Evolutionary conservation across 2,113 vertebrate genomes (phyloP).

Genomic region (Nannospalax galili): DNA sequence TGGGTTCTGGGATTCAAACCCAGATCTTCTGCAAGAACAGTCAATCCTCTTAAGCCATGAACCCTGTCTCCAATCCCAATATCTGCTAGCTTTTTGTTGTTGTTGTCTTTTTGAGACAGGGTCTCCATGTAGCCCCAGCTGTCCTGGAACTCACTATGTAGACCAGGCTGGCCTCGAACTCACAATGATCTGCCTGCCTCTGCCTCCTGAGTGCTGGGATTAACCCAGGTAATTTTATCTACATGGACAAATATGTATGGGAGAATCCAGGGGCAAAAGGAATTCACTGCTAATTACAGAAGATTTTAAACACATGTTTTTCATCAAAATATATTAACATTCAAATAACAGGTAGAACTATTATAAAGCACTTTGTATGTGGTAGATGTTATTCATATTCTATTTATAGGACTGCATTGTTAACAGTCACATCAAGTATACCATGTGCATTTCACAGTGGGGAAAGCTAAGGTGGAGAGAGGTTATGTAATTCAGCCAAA

Average conservation of each 20-base stretch:
- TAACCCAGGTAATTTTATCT: not conserved
- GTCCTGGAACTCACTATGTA: no score
- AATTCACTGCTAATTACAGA: not conserved
- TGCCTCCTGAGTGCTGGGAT: no score
- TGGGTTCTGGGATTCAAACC: no score
- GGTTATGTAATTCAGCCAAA: not conserved
- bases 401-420: not conserved
- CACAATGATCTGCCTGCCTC: no score
- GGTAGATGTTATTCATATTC: not conserved
- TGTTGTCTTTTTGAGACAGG: no score
- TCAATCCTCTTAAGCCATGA: no score
- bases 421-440: not conserved
- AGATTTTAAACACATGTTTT: not conserved
- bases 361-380: not conserved
- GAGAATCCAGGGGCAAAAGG: not conserved
- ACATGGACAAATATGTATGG: not conserved
- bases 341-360: not conserved
- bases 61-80: no score
- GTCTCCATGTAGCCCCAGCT: no score
- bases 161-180: no score
- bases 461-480: not conserved
- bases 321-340: not conserved
- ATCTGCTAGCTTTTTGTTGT: no score
- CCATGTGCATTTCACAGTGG: not conserved
- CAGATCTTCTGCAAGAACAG: no score